Evolutionary conservation across 2,113 vertebrate species (phyloP).

Genomic region (Austrofundulus limnaeus): DNA sequence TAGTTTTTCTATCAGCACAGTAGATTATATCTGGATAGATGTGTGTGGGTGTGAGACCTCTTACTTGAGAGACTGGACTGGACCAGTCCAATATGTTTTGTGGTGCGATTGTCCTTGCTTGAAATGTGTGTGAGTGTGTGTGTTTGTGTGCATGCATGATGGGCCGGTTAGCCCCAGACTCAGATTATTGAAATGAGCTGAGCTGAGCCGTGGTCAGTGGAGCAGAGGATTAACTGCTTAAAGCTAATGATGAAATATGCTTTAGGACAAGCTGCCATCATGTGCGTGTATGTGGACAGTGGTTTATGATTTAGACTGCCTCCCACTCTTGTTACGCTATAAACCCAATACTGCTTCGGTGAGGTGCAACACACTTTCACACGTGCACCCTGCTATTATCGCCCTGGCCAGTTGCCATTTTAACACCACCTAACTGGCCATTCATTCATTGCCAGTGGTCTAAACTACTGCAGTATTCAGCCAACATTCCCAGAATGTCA

Average conservation of each 20-base stretch:
- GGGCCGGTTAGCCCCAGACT: constrained; percentile 69
- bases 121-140: constrained; percentile 12
- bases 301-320: constrained; percentile 35
- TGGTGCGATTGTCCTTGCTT: constrained; percentile 56
- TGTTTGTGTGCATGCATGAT: constrained; percentile 39
- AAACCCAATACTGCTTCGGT: constrained; percentile 36
- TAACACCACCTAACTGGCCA: constrained; percentile 31
- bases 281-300: constrained; percentile 32
- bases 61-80: constrained; percentile 49
- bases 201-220: constrained; percentile 73
- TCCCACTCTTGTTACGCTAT: constrained; percentile 19
- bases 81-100: constrained; percentile 62
- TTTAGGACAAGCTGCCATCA: constrained; percentile 51
- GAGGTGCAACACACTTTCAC: constrained; percentile 12
- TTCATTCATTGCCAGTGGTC: constrained; percentile 34
- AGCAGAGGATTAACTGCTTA: constrained; percentile 84
- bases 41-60: constrained; percentile 25
- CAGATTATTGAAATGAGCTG: constrained; percentile 80
- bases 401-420: constrained; percentile 25
- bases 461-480: constrained; percentile 38
- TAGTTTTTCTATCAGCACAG: constrained; percentile 25
- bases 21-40: constrained; percentile 28
- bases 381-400: constrained; percentile 23
- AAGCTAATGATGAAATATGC: constrained; percentile 83
- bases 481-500: constrained; percentile 46